A percentile compares a stretch with the other conserved stretches of the same genome.
These are phyloP conservation scores for Arrhamphus sclerolepis DNA, from an alignment of 2,797 vertebrate species.

Conservation along the genomic window DNA sequence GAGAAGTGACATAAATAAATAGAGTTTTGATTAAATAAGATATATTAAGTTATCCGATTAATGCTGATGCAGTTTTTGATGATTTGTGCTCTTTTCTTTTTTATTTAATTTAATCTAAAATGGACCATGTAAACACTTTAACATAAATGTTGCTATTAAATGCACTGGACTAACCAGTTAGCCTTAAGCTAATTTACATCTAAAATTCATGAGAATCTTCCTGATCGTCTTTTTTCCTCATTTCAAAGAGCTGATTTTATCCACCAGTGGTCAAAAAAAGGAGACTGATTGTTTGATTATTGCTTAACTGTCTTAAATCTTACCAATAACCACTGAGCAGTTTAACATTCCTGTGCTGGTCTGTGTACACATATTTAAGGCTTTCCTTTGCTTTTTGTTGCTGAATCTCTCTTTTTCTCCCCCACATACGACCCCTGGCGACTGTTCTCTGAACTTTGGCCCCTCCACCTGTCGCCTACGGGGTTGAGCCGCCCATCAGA, in stretches of 20 bases:
- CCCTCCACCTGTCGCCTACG: slow-evolving; percentile 54
- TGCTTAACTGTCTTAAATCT: not conserved
- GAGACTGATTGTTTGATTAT: too few relatives aligned
- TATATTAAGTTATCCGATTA: not conserved
- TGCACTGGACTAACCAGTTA: too few relatives aligned
- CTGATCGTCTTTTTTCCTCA: too few relatives aligned
- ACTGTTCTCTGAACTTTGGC: slow-evolving; percentile 43
- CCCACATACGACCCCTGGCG: slow-evolving; percentile 24
- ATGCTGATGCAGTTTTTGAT: not conserved
- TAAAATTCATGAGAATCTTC: too few relatives aligned
- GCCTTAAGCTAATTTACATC: too few relatives aligned
- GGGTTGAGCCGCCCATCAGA: slow-evolving; percentile 47
- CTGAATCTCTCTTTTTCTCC: slow-evolving; percentile 9
- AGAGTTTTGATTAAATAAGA: too few relatives aligned
- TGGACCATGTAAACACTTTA: too few relatives aligned
- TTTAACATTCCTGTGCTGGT: not conserved
- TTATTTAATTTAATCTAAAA: too few relatives aligned
- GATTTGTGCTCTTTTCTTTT: too few relatives aligned
- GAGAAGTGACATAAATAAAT: not conserved
- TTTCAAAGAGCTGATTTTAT: too few relatives aligned
- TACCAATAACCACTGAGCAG: not conserved
- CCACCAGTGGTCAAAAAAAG: too few relatives aligned
- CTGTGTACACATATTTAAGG: not conserved
- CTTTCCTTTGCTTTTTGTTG: slow-evolving; percentile 11
- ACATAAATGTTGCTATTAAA: too few relatives aligned